phyloP scores from a whole-genome alignment of 1,140 invertebrate genomes.

The Cotesia typhae region DNA sequence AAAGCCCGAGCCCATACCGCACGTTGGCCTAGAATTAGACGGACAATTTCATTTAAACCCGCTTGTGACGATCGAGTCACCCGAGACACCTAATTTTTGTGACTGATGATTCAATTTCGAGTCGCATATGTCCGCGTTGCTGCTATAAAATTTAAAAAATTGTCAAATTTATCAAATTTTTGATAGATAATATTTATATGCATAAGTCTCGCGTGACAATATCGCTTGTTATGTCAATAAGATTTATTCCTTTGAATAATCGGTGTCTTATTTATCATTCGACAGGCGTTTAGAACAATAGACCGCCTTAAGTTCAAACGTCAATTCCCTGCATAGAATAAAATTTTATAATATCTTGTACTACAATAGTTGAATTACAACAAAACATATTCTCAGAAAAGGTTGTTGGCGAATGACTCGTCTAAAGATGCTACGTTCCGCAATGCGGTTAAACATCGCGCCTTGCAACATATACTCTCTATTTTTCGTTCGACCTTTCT shows the following conservation, averaged over 20 bases:
- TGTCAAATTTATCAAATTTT: neutral
- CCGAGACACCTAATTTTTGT: constrained; percentile 19
- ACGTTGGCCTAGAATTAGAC: constrained; percentile 56
- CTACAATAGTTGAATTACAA: neutral
- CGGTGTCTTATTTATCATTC: too few relatives aligned
- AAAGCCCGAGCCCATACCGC: constrained; percentile 44
- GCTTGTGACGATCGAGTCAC: constrained; percentile 31
- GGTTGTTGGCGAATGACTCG: constrained; percentile 62
- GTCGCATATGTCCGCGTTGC: neutral
- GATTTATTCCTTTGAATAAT: too few relatives aligned
- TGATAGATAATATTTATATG: neutral
- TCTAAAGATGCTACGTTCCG: constrained; percentile 59
- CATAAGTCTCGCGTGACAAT: too few relatives aligned
- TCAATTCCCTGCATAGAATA: too few relatives aligned
- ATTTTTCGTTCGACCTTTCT: constrained; percentile 24
- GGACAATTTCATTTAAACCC: constrained; percentile 56
- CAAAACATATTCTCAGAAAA: constrained; percentile 45
- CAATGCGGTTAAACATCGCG: constrained; percentile 53
- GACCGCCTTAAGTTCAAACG: too few relatives aligned
- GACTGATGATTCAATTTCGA: constrained; percentile 53
- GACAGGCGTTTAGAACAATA: too few relatives aligned
- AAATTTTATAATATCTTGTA: too few relatives aligned
- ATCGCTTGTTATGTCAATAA: too few relatives aligned
- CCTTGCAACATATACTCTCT: neutral
- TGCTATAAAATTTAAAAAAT: neutral